Evolutionary conservation across 2,797 vertebrate genomes (phyloP).

Genomic region (Spinus pinus): DNA sequence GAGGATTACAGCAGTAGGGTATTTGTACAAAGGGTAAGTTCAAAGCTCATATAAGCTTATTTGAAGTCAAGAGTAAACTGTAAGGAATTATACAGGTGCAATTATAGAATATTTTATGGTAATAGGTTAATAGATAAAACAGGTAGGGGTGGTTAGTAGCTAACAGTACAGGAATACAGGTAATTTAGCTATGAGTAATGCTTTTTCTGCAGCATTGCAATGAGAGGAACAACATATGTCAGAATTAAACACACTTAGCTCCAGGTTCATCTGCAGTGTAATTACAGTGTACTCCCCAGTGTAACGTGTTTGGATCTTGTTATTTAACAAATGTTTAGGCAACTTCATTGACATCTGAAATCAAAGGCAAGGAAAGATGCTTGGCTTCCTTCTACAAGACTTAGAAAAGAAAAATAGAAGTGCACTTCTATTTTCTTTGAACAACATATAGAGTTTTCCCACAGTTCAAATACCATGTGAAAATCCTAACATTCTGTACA

Average conservation of each 20-base stretch:
- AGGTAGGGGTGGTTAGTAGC: not conserved
- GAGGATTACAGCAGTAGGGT: not conserved
- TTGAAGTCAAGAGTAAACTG: not conserved
- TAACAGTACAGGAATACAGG: not conserved
- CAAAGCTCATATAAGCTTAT: not conserved
- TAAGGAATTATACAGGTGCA: not conserved
- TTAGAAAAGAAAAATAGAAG: no score
- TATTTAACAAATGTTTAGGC: not conserved
- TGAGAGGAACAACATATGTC: not conserved
- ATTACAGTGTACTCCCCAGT: not conserved
- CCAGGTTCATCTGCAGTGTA: not conserved
- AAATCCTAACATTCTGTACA: not conserved
- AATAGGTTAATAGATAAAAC: not conserved
- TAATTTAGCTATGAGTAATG: not conserved
- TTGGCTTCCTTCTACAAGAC: not conserved
- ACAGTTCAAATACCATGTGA: not conserved
- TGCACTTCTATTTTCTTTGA: not conserved
- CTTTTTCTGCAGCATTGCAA: not conserved
- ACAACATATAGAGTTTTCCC: not conserved
- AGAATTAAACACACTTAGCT: not conserved
- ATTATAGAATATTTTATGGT: not conserved
- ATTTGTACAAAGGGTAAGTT: not conserved
- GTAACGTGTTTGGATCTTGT: not conserved
- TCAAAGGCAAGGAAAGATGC: not conserved
- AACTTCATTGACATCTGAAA: not conserved